Evolutionary conservation across 2,113 vertebrate species (phyloP).

Genomic region (Lepidothrix coronata): DNA sequence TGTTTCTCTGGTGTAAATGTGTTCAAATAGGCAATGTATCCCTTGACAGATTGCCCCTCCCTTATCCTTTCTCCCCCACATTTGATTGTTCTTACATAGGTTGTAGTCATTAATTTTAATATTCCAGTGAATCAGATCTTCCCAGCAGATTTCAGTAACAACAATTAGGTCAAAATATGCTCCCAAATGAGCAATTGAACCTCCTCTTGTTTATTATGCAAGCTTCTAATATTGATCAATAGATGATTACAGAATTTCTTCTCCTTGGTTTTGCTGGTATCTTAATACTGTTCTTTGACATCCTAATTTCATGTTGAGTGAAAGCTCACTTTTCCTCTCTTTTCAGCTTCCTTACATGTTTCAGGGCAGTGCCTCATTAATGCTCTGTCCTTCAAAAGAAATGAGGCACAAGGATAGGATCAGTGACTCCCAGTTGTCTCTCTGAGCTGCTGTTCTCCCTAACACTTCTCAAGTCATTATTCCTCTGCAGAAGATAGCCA

Average conservation of each 20-base stretch:
- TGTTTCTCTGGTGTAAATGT: not conserved
- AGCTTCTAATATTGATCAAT: not conserved
- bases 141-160: constrained; percentile 9
- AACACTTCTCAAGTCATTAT: not conserved
- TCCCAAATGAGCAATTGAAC: constrained; percentile 17
- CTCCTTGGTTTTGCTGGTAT: not conserved
- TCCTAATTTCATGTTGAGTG: constrained; percentile 10
- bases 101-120: constrained; percentile 22
- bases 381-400: constrained; percentile 16
- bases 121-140: constrained; percentile 15
- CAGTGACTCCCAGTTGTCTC: not conserved
- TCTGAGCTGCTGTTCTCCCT: not conserved
- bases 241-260: constrained; percentile 17
- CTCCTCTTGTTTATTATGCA: constrained; percentile 28
- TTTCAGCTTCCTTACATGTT: not conserved
- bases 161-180: constrained; percentile 32
- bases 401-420: not conserved
- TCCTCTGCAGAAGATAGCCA: not conserved
- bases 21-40: not conserved
- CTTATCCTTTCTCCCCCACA: not conserved
- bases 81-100: not conserved
- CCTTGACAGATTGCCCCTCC: not conserved
- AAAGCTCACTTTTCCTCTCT: constrained; percentile 36
- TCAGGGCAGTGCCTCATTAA: not conserved
- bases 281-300: constrained; percentile 32